A percentile compares a stretch with the other conserved stretches of the same genome.
Conservation (phyloP, 2,797 vertebrate species). For the Liparis tanakae region DNA sequence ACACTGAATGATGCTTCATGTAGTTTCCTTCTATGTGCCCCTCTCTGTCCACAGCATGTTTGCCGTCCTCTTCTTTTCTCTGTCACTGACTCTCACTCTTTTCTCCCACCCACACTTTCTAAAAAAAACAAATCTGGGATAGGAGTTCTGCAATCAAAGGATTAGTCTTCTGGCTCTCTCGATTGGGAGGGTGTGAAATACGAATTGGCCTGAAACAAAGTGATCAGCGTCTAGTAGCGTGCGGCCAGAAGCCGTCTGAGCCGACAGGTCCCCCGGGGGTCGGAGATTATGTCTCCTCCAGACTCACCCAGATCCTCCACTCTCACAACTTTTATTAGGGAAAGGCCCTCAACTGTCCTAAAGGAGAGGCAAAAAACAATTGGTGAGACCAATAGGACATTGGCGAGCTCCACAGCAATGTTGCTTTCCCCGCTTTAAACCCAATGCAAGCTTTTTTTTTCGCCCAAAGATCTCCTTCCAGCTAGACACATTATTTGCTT, state of each 20-base stretch:
- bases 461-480: conserved; percentile 23
- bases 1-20: conserved; percentile 17
- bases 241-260: conserved; percentile 51
- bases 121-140: conserved; percentile 50
- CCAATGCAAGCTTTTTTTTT: conserved; percentile 33
- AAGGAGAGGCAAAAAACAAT: conserved; percentile 50
- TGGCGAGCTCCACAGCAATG: conserved; percentile 13
- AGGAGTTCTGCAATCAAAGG: conserved; percentile 57
- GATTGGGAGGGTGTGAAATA: conserved; percentile 63
- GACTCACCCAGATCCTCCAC: conserved; percentile 59
- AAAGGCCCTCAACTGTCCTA: conserved; percentile 41
- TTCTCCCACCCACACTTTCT: background rate
- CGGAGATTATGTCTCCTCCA: conserved; percentile 65
- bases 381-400: conserved; percentile 49
- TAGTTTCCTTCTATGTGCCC: background rate
- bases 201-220: conserved; percentile 51
- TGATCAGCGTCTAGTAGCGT: conserved; percentile 44
- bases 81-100: background rate
- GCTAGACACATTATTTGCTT: conserved; percentile 13
- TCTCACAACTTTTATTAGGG: conserved; percentile 71
- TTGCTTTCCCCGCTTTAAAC: conserved; percentile 13
- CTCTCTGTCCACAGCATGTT: conserved; percentile 18
- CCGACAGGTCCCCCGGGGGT: conserved; percentile 53
- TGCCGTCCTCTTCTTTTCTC: conserved; percentile 14
- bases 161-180: conserved; percentile 59